Evolutionary conservation across 2,113 vertebrate genomes (phyloP), one percentile per base, ranked within the genome.

Genomic region (Mobula birostris): DNA sequence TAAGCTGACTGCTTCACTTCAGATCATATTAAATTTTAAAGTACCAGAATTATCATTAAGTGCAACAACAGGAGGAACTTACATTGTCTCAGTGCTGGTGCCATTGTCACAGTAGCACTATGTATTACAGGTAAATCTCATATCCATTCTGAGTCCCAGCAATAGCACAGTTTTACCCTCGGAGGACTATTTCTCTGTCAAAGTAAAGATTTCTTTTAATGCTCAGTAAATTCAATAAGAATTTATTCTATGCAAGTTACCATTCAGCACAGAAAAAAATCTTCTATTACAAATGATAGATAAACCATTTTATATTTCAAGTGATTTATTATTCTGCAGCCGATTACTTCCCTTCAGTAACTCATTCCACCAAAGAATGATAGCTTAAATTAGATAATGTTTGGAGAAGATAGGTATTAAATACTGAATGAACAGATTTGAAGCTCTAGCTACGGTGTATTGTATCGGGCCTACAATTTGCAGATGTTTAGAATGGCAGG

Each of bases 301-400:
- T 88, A 88, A 63, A 88, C 83, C 58, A 88, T 56, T 88, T 88
- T 88, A 27, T n/a, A 90, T 32, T 90, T 90, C 85, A 66, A 90
- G 85, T 90, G 61, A 88, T 90, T 90, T 66, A 90, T 90, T 66
- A 66, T 68, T 90, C 61, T 14, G 66, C 85, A 0, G n/a, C n/a
- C 29, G n/a, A 88, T 90, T 61, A 32, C 61, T 90, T 90, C 63
- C 85, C 29, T 90, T 90, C 85, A 66, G 85, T 68, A 90, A 90
- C 85, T 90, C 85, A 90, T 32, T 90, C n/a, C 29, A 32, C 14
- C 29, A 32, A 90, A 63, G 77, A 90, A 90, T 90, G 29, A 90
- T 66, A 90, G 32, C 85, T 90, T 90, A 88, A 88, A 88, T 88
- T 63, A 66, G 61, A 66, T 68, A 90, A 66, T 19, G 61, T 90